Evolutionary conservation across 2,888 invertebrate genomes (phyloP), one percentile per base, ranked within the genome.

Genomic region (Phyto melanocephala): DNA sequence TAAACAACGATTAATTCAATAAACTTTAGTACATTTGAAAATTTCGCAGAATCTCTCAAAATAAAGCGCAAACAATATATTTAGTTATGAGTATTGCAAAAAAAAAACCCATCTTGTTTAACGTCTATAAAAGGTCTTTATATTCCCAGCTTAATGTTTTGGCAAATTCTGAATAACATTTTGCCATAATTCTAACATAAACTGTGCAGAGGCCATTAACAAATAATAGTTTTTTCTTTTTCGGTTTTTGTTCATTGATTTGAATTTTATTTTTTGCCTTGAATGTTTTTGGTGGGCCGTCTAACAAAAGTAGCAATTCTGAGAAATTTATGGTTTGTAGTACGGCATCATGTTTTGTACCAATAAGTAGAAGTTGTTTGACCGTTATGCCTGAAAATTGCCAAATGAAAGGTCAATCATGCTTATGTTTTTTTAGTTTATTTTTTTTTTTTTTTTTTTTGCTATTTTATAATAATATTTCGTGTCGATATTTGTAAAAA

Each of bases 281-380:
- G 15, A 17, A 68, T 60, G 54, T 60, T 47, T 10, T 52, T 35
- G 20, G 50, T 42, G 0, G 3, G 24, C 11, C 45, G 22, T 42
- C 24, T 58, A 68, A 42, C 60, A 42, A 70, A 65, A 71, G 58
- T 67, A 75, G 58, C 75, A 79, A 79, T 82, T 82, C 65, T 71
- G 71, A 75, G 81, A 74, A 79, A 76, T 79, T 82, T 75, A 71
- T 45, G 75, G 75, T 60, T 77, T 75, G 75, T n/a, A n/a, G n/a
- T n/a, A n/a, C 75, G 82, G 74, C 65, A 79, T 82, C 63, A 79
- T 82, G 82, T 20, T 75, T 60, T 37, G 58, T 50, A 20, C 68
- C 78, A 70, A 58, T 58, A 60, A 68, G 45, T 62, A 45, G 56
- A 58, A 74, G 60, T 75, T 79, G 10, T 22, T 22, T 47, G 35